Evolutionary conservation across 2,113 vertebrate species (phyloP), one percentile per base, ranked within the genome.

Genomic region (Narcine bancroftii): DNA sequence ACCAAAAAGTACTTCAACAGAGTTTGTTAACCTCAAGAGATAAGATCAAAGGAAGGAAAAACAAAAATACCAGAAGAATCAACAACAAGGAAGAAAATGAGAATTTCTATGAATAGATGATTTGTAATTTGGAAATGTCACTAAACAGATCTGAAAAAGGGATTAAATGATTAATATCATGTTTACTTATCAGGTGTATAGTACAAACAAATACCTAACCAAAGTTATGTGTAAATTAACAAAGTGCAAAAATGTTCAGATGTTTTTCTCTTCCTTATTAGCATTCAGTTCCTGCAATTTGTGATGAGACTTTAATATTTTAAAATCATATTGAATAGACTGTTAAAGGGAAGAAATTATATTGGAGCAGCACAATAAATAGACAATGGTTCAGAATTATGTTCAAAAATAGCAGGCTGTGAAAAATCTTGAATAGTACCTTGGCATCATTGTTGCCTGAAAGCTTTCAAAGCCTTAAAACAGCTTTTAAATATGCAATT

Each of bases 401-500:
- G 21, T 91, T 69, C 11, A n/a, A 91, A 69, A 26, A 65, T 69
- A 66, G 60, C 63, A 91, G 87, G 0, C 21, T 26, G 56, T 36
- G 56, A 69, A 36, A n/a, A 85, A 85, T 26, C 81, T 85, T 53
- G 56, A 50, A 85, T 85, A 85, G 36, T 60, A n/a, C n/a, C 29
- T 45, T 13, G 81, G 81, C 36, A 91, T 45, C 19, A 3, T 15
- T 69, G 63, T 91, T 69, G 87, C 63, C 63, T 39, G 26, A 69
- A 91, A 69, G 6, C 36, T 91, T 69, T 69, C 63, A 91, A 91
- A 91, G 10, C 87, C 26, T 45, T 91, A 65, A 65, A 69, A 66
- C 65, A 45, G 60, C 87, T 39, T 91, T 65, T 66, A 91, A 91
- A 66, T 29, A 66, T 69, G 29, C 36, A 45, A 63, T 29, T 91